Conservation (phyloP, 2,113 vertebrate genomes). For the Pampusana beccarii region DNA sequence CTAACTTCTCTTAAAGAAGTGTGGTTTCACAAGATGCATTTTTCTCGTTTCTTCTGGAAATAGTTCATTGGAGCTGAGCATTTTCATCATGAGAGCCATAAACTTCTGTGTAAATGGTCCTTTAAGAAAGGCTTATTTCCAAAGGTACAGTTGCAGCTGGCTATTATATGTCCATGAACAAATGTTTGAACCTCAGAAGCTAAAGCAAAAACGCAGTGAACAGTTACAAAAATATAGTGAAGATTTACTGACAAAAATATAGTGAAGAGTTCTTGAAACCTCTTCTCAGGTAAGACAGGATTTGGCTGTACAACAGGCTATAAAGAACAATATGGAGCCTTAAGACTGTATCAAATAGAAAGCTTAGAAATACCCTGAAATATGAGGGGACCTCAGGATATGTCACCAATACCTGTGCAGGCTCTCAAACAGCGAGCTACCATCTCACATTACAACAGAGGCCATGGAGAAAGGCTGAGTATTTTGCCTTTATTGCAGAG, state of each 20-base stretch:
- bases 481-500: not conserved
- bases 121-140: not conserved
- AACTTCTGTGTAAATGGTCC: not conserved
- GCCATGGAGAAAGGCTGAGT: not conserved
- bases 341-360: not conserved
- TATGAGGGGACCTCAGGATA: not conserved
- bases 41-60: not conserved
- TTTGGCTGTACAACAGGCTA: not conserved
- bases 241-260: not conserved
- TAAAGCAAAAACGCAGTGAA: not conserved
- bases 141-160: not conserved
- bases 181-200: not conserved
- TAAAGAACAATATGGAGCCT: not conserved
- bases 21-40: not conserved
- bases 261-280: not conserved
- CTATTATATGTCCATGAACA: not conserved
- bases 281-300: not conserved
- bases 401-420: not conserved
- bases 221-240: not conserved
- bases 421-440: fast-evolving
- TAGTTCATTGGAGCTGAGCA: not conserved
- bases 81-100: not conserved
- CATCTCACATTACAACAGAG: not conserved
- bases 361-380: not conserved
- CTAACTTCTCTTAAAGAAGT: not conserved